Percentiles rank a stretch among this genome's conserved stretches.
phyloP scores from a whole-genome alignment of 2,797 vertebrate genomes.

The Borostomias antarcticus region DNA sequence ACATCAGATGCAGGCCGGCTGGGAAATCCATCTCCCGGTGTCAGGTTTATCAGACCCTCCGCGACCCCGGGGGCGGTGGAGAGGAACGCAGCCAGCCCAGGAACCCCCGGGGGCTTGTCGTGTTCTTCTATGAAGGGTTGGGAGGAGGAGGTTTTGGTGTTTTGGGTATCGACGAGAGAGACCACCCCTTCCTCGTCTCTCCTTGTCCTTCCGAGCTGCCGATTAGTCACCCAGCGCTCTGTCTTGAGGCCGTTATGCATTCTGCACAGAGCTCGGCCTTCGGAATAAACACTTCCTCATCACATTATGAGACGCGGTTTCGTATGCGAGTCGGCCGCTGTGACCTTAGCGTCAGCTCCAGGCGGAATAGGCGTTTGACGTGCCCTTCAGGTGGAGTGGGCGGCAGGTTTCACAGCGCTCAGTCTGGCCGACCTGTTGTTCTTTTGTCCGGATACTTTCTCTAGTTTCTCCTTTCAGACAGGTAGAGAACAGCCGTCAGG shows the following conservation, averaged over 20 bases:
- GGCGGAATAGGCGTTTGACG: conserved; percentile 54
- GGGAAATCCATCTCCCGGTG: conserved; percentile 75
- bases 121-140: conserved; percentile 29
- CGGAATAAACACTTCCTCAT: conserved; percentile 30
- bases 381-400: conserved; percentile 1
- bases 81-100: conserved; percentile 33
- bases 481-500: conserved; percentile 42
- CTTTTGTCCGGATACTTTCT: neutral
- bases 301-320: conserved; percentile 46
- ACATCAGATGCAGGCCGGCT: conserved; percentile 62
- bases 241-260: conserved; percentile 21
- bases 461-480: conserved; percentile 31
- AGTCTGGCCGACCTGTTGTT: neutral
- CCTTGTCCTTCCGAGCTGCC: neutral
- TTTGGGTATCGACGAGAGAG: conserved; percentile 20
- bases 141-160: conserved; percentile 27
- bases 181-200: conserved; percentile 11
- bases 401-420: too few relatives aligned
- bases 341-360: conserved; percentile 42
- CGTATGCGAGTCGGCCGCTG: conserved; percentile 39
- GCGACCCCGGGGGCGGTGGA: conserved; percentile 44
- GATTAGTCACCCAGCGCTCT: conserved; percentile 8
- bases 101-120: conserved; percentile 23
- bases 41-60: conserved; percentile 68
- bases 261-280: conserved; percentile 24